Percentiles rank a stretch among this genome's conserved stretches.
phyloP scores from a whole-genome alignment of 2,797 vertebrate species.

The Astyanax mexicanus region DNA sequence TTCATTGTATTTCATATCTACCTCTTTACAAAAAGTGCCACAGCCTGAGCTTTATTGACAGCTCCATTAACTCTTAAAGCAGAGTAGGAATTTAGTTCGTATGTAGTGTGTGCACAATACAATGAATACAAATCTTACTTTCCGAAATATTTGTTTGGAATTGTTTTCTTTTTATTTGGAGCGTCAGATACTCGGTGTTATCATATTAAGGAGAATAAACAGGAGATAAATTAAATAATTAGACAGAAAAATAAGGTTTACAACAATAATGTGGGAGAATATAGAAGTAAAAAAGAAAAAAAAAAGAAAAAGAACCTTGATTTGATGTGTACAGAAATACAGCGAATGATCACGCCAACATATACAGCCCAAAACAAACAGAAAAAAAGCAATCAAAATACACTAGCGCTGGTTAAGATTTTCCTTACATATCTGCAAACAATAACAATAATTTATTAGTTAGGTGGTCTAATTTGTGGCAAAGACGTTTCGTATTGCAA shows the following conservation, averaged over 20 bases:
- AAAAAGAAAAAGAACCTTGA: background rate
- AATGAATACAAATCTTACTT: conserved; percentile 21
- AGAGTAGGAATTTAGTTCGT: conserved; percentile 2
- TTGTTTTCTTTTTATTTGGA: conserved; percentile 27
- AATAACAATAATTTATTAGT: conserved; percentile 29
- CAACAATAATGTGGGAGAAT: background rate
- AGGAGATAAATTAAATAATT: conserved; percentile 24
- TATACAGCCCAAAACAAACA: too few species aligned
- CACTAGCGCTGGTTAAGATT: conserved; percentile 16
- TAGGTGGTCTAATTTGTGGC: conserved; percentile 15
- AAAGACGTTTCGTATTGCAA: conserved; percentile 20
- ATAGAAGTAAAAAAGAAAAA: too few species aligned
- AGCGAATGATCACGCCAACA: conserved; percentile 10
- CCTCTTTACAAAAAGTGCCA: too few species aligned
- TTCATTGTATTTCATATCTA: too few species aligned
- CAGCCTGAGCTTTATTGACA: background rate
- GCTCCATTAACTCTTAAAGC: background rate
- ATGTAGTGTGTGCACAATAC: conserved; percentile 30
- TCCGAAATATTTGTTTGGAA: conserved; percentile 16
- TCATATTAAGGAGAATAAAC: conserved; percentile 22
- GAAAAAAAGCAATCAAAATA: background rate
- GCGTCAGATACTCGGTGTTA: conserved; percentile 8
- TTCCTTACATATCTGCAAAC: conserved; percentile 12
- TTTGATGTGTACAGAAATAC: conserved; percentile 3
- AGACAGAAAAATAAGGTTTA: conserved; percentile 16